phyloP scores from a whole-genome alignment of 1,140 invertebrate species.

The Latrodectus geometricus region DNA sequence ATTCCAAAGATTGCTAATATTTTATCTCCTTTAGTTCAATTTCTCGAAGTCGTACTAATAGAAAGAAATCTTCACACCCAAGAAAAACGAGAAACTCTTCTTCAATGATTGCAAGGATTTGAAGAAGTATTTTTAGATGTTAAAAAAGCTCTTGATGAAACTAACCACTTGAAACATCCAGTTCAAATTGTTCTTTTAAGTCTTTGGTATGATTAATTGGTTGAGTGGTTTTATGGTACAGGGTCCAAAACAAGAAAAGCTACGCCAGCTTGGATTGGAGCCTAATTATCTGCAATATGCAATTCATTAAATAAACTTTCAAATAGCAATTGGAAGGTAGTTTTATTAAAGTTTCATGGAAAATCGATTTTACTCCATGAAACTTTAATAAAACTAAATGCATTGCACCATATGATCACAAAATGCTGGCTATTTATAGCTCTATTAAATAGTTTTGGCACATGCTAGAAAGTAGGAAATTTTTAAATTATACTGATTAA shows the following conservation, averaged over 20 bases:
- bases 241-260: too few species aligned
- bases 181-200: not conserved
- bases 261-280: too few species aligned
- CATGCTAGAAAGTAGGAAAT: conserved; percentile 65
- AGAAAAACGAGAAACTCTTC: not conserved
- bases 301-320: not conserved
- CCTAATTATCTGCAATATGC: not conserved
- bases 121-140: not conserved
- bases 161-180: not conserved
- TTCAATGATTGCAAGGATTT: not conserved
- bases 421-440: conserved; percentile 62
- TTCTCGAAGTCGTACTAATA: not conserved
- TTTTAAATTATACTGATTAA: conserved; percentile 66
- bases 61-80: not conserved
- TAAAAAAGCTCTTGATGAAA: not conserved
- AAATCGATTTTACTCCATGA: conserved; percentile 33
- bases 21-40: too few species aligned
- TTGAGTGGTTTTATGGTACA: too few species aligned
- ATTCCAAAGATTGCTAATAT: too few species aligned
- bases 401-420: conserved; percentile 61
- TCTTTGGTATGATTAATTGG: not conserved
- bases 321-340: conserved; percentile 8
- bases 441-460: conserved; percentile 65
- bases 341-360: too few species aligned
- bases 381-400: conserved; percentile 49